A percentile compares a stretch with the other conserved stretches of the same genome.
Conservation (phyloP, 2,797 vertebrate genomes). For the Crocodylus rhombifer region DNA sequence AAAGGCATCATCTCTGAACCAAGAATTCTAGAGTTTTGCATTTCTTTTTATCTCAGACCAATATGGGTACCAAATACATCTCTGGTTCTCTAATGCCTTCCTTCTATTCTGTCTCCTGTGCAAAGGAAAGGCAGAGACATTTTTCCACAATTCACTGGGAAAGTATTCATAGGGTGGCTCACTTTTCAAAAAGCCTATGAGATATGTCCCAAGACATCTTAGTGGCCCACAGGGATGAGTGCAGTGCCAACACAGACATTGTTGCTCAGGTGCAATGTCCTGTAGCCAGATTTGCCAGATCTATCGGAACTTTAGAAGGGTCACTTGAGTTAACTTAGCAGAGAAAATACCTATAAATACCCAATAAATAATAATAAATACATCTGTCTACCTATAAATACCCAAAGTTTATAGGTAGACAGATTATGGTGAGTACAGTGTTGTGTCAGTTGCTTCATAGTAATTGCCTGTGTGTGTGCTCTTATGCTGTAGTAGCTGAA, state of each 20-base stretch:
- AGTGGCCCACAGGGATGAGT: background rate
- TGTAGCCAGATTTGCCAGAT: background rate
- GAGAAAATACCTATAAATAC: background rate
- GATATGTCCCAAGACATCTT: background rate
- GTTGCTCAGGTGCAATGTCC: background rate
- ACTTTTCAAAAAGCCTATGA: background rate
- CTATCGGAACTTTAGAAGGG: background rate
- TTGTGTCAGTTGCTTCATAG: no score
- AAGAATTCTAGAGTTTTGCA: no score
- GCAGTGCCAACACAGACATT: background rate
- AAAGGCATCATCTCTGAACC: no score
- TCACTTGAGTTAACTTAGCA: background rate
- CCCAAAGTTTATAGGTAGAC: background rate
- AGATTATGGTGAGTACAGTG: no score
- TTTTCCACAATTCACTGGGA: background rate
- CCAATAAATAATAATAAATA: no score
- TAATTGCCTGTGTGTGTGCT: no score
- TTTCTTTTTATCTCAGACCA: no score
- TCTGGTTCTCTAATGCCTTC: background rate
- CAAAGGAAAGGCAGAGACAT: background rate
- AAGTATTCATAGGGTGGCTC: background rate
- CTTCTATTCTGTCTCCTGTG: rapidly evolving
- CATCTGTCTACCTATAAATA: background rate
- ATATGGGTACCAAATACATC: background rate
- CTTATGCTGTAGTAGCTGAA: no score